Base-by-base conservation (phyloP, 2,888 invertebrate species). In the Pharmacophagus antenor region DNA sequence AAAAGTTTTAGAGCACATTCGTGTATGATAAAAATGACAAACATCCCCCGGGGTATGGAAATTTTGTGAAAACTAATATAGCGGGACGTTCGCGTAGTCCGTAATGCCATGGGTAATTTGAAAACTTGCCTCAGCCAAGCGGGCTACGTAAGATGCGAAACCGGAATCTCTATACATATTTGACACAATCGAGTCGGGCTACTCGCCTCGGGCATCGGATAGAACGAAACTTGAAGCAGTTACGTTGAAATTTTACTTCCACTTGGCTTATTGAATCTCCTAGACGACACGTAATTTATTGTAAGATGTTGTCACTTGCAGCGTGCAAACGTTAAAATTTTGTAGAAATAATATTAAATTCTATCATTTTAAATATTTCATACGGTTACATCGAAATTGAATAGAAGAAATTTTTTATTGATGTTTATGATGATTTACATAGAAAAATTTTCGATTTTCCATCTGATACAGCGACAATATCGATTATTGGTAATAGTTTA, bases 101-200 rank as follows among this genome's bases (percentile, higher is more conserved):
- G 21, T 46, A 57, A 61, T 65, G 64, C 21, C 37, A 37, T 21
- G 20, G 49, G 37, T 51, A 51, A 37, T 51, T 79, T 79, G 74
- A 76, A 77, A 79, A 77, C 51, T 46, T 52, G 27, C 58, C 41
- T n/a, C 23, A 44, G 2, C 47, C n/a, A 41, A 22, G 20, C 47
- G 23, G 41, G 8, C n/a, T 54, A 54, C 72, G 70, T 72, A 65
- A 68, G 72, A 80, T 74, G 75, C 73, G 74, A 54, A 73, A 77
- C 73, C 68, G 73, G 78, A 77, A 76, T 76, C 75, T 79, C 76
- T 84, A 82, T 88, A 84, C 84, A 88, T 88, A 85, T 86, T 87
- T 78, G 76, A 88, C 79, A 73, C 70, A 68, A 69, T 69, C 68
- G 71, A 75, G 73, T 70, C 66, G 60, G 55, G 41, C 54, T 60